Percentiles rank a stretch among this genome's conserved stretches.
Evolutionary conservation across 2,113 vertebrate genomes (phyloP).

Genomic region (Solenodon paradoxus): DNA sequence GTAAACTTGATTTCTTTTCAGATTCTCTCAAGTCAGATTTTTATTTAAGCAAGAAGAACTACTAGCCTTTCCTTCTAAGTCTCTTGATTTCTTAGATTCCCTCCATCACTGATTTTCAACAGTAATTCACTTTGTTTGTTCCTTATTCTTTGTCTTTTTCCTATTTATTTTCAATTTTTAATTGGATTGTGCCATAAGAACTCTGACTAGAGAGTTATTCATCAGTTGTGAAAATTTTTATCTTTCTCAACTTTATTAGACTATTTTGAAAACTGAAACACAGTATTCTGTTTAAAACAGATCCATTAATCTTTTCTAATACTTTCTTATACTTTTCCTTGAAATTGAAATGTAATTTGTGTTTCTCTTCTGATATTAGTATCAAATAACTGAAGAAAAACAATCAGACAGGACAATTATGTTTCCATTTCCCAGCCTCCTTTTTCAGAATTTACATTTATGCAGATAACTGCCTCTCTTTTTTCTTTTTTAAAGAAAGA

Average conservation of each 20-base stretch:
- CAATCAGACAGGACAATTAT: not conserved
- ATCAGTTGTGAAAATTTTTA: slow-evolving; percentile 36
- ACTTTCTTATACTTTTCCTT: slow-evolving; percentile 8
- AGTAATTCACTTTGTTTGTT: slow-evolving; percentile 4
- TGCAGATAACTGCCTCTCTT: too few species aligned
- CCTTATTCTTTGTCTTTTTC: slow-evolving; percentile 52
- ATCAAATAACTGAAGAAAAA: not conserved
- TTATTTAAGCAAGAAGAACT: slow-evolving; percentile 34
- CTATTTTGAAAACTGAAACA: not conserved
- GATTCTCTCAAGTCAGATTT: slow-evolving; percentile 1
- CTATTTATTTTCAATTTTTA: slow-evolving; percentile 56
- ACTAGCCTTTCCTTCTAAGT: not conserved
- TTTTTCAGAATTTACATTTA: slow-evolving; percentile 11
- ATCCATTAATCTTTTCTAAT: slow-evolving; percentile 5
- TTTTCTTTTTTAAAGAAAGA: too few species aligned
- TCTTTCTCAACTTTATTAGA: not conserved
- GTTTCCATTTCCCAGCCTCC: not conserved
- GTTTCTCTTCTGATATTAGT: not conserved
- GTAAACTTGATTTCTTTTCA: not conserved
- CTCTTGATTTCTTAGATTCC: slow-evolving; percentile 30
- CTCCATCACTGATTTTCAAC: not conserved
- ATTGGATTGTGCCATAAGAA: slow-evolving; percentile 49
- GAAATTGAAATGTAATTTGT: not conserved
- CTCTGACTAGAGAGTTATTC: slow-evolving; percentile 42
- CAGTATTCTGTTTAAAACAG: not conserved